Evolutionary conservation across 2,888 invertebrate species (phyloP), one percentile per base, ranked within the genome.

Genomic region (Machimus atricapillus): DNA sequence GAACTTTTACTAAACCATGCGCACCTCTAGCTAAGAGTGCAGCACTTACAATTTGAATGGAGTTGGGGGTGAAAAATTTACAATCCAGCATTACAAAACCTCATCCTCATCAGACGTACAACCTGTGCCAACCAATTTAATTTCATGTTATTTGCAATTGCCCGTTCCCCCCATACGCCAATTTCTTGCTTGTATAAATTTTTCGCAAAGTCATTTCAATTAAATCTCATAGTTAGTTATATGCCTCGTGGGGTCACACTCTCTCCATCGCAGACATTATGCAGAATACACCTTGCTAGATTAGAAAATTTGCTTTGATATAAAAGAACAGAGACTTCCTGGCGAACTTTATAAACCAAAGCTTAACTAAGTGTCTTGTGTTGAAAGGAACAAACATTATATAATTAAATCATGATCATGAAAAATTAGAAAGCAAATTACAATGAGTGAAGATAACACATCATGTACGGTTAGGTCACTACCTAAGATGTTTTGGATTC

Each of bases 141-240:
- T 79, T 23, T 46, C 31, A 79, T 19, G 52, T 27, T 79, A 52
- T 27, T 79, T 52, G 79, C 79, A 46, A 34, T 16, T 34, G 76
- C 43, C 40, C 78, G 78, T 40, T 78, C 78, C 43, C 77, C 40
- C 46, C 40, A 19, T 19, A 23, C 14, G 8, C 52, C 52, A 52
- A 27, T 79, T 76, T 79, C 31, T 27, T 52, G 78, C 19, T 79
- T 52, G 52, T 46, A 52, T 79, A 52, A 79, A 79, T 16, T 52
- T 79, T 27, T 79, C 16, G 52, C 79, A 79, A 79, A 79, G 79
- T 79, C 79, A 79, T 79, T 79, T 79, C 79, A 79, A 79, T 79
- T 79, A 46, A n/a, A 79, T 79, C 27, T 23, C 23, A 5, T 9
- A 58, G 66, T 19, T 52, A 52, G 14, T 46, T 52, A 52, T 52